These are phyloP conservation scores for Listronotus oregonensis DNA, from an alignment of 1,140 invertebrate genomes.

Conservation along the genomic window DNA sequence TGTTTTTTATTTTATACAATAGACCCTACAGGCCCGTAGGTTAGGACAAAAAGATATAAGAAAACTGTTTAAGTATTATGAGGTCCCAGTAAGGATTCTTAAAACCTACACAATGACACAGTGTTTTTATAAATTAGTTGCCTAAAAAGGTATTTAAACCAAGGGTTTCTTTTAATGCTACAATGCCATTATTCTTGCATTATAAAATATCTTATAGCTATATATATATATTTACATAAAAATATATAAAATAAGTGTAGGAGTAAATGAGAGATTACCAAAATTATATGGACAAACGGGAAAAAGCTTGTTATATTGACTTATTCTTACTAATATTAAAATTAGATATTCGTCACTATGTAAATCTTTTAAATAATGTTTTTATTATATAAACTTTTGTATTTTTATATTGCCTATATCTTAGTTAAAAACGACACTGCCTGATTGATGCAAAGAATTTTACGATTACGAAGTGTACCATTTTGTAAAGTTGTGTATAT, in stretches of 20 bases:
- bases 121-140: no score
- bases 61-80: slow-evolving; percentile 1
- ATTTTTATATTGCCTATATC: slow-evolving; percentile 20
- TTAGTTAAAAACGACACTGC: slow-evolving; percentile 11
- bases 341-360: no score
- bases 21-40: no score
- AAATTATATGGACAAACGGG: slow-evolving; percentile 30
- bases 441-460: slow-evolving; percentile 15
- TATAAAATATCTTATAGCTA: slow-evolving; percentile 26
- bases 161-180: slow-evolving; percentile 6
- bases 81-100: background rate
- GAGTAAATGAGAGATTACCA: slow-evolving; percentile 18
- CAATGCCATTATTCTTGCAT: slow-evolving; percentile 36
- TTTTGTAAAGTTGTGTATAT: slow-evolving; percentile 37
- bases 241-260: slow-evolving; percentile 27
- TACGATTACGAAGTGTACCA: slow-evolving; percentile 2
- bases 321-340: slow-evolving; percentile 11
- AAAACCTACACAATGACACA: no score
- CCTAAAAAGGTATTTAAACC: background rate
- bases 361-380: slow-evolving; percentile 8
- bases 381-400: slow-evolving; percentile 14
- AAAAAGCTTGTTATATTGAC: slow-evolving; percentile 4
- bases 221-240: slow-evolving; percentile 34
- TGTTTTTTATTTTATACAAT: no score
- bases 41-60: no score